Evolutionary conservation across 2,113 vertebrate genomes (phyloP), one percentile per base, ranked within the genome.

Genomic region (Lontra canadensis): DNA sequence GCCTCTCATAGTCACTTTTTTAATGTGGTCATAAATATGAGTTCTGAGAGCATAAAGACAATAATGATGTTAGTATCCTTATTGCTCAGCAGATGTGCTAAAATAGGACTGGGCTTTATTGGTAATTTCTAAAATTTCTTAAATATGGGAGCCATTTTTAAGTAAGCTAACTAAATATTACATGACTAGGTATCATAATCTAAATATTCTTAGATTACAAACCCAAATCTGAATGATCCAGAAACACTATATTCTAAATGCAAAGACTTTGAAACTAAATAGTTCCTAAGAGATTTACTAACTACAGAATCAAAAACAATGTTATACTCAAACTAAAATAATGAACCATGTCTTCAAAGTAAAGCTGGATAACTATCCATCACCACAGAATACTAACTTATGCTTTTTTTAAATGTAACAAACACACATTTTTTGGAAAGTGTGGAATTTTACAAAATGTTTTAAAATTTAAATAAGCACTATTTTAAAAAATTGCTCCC

Each of bases 201-300:
- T 73, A 36, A 92, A 81, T 90, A 87, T 69, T 69, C 14, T 71
- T 39, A 39, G 49, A 59, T 67, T 71, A 59, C 57, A 93, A 36
- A 94, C 2, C 7, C 25, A 52, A 73, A 71, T 85, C 10, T 74
- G n/a, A 83, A 59, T 65, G 2, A 92, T 67, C 47, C 31, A 69
- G 34, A 97, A 81, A 91, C 73, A 67, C 14, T 65, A 76, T 69
- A 52, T 67, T 80, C 17, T 69, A 90, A 69, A 74, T 97, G 47
- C 31, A 71, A 78, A 39, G 7, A 12, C 21, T 94, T 95, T 26
- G 59, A 93, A 74, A 39, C 20, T 34, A 91, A 67, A 29, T 18
- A 42, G 9, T 67, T 82, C 26, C 14, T 95, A 13, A 15, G 14
- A 88, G 73, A 90, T 73, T 49, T 94, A 88, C 26, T 55, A 21